A percentile compares a stretch with the other conserved stretches of the same genome.
Evolutionary conservation across 2,888 invertebrate species (phyloP).

Genomic region (Caenorhabditis sulstoni): DNA sequence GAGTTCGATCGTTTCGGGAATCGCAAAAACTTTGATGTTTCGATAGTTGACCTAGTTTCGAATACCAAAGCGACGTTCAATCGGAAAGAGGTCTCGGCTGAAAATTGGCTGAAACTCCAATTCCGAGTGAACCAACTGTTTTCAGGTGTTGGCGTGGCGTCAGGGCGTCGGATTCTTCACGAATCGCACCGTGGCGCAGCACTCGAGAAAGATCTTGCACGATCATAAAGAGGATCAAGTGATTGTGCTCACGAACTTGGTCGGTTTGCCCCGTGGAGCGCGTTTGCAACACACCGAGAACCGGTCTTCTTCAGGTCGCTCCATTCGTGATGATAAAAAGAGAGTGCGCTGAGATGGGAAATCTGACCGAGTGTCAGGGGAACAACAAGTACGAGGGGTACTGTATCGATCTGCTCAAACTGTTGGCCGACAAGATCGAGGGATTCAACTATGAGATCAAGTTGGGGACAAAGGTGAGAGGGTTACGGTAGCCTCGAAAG

Average conservation of each 20-base stretch:
- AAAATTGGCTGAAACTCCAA: too few species aligned
- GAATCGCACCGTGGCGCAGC: conserved; percentile 78
- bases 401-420: conserved; percentile 71
- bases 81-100: conserved; percentile 79
- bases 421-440: conserved; percentile 81
- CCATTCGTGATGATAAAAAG: conserved; percentile 92
- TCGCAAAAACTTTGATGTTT: conserved; percentile 77
- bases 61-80: conserved; percentile 79
- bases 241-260: conserved; percentile 71
- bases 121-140: too few species aligned
- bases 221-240: conserved; percentile 70
- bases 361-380: conserved; percentile 82
- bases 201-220: conserved; percentile 72
- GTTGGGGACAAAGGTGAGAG: conserved; percentile 64
- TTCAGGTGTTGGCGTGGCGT: conserved; percentile 76
- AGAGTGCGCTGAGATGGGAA: conserved; percentile 71
- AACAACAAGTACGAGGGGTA: conserved; percentile 86
- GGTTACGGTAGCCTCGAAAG: too few species aligned
- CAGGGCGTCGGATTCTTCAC: conserved; percentile 78
- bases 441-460: conserved; percentile 81
- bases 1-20: conserved; percentile 78
- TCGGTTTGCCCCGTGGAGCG: conserved; percentile 12
- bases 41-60: conserved; percentile 77
- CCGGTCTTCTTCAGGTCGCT: conserved; percentile 85
- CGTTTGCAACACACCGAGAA: background rate